Conservation (phyloP, 2,797 vertebrate species). For the Simalia tracyae region DNA sequence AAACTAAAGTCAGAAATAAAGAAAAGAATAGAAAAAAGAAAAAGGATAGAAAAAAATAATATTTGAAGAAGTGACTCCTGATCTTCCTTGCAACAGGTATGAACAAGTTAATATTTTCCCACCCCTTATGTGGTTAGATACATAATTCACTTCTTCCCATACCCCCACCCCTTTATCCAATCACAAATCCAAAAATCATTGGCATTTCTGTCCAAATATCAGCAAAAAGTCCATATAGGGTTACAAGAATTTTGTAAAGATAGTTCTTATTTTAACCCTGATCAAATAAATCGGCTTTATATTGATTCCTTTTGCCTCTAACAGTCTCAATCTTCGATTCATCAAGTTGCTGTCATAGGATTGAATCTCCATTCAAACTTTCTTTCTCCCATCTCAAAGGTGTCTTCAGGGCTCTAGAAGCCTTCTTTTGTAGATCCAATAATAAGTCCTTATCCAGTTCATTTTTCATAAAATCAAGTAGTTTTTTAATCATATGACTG, state of each 20-base stretch:
- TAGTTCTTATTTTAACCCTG: background rate
- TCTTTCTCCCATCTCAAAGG: background rate
- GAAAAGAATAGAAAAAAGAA: background rate
- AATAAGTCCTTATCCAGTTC: background rate
- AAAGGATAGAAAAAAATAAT: background rate
- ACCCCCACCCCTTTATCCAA: background rate
- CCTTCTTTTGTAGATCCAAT: background rate
- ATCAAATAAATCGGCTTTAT: background rate
- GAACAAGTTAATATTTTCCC: background rate
- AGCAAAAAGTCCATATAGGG: background rate
- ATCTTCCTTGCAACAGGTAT: background rate
- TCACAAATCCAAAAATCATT: background rate
- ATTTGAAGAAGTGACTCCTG: background rate
- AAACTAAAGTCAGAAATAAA: background rate
- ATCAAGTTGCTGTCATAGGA: too few relatives aligned
- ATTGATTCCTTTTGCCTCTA: background rate
- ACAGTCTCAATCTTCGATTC: too few relatives aligned
- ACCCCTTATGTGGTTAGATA: background rate
- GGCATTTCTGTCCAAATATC: background rate
- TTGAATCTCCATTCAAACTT: too few relatives aligned
- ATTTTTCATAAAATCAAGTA: background rate
- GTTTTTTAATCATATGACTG: background rate
- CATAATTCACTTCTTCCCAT: background rate
- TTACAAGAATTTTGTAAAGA: background rate
- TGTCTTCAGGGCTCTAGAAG: background rate